phyloP scores from a whole-genome alignment of 2,888 invertebrate species.

The Junonia oenone region DNA sequence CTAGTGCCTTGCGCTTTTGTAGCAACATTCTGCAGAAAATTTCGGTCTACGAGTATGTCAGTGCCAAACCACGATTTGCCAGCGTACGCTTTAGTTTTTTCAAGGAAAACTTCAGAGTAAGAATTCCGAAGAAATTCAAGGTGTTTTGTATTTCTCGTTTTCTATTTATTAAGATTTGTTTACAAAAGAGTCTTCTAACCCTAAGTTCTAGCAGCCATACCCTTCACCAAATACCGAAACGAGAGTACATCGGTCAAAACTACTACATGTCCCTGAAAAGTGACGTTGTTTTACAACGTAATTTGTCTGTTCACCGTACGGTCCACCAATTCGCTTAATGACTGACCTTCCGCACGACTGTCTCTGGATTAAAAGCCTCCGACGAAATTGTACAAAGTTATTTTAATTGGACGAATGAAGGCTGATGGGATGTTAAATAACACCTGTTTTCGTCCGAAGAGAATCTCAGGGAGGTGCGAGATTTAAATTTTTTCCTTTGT shows the following conservation, averaged over 20 bases:
- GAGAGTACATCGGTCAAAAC: not conserved
- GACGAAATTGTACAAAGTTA: not conserved
- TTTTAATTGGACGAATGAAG: not conserved
- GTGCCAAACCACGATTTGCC: too few species aligned
- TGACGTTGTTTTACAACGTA: not conserved
- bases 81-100: too few species aligned
- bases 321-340: slow-evolving; percentile 7
- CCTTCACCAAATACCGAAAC: not conserved
- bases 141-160: too few species aligned
- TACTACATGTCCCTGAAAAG: not conserved
- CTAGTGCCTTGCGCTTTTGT: too few species aligned
- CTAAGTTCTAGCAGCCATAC: too few species aligned
- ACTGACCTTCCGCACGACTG: slow-evolving; percentile 17
- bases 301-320: slow-evolving; percentile 16
- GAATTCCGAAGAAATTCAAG: too few species aligned
- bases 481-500: too few species aligned
- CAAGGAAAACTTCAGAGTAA: too few species aligned
- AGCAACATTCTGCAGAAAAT: too few species aligned
- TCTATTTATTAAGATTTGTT: too few species aligned
- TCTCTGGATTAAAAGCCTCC: slow-evolving; percentile 12
- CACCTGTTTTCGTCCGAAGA: not conserved
- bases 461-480: not conserved
- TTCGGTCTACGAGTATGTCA: too few species aligned
- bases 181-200: too few species aligned
- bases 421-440: not conserved